Base-by-base conservation (phyloP, 2,888 invertebrate species). In the Mechanitis mazaeus region DNA sequence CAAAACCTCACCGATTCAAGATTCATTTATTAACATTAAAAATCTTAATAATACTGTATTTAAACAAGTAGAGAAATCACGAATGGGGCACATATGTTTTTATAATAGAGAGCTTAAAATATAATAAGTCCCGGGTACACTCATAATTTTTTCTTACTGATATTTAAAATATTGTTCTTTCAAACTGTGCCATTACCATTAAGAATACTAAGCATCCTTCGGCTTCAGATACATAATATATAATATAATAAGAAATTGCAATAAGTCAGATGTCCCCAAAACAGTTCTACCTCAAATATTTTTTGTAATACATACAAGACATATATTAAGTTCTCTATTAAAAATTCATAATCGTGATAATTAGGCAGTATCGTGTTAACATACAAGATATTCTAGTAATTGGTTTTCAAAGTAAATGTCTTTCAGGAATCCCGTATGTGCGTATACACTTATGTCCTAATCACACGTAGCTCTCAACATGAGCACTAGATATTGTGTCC, bases 321-420 rank as follows among this genome's bases (percentile, higher is more conserved):
- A 57, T 55, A 50, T 64, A 56, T 54, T 63, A 54, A 67, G 67
- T 64, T 66, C 67, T 66, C 69, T 68, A 68, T 71, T 64, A 65
- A 66, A 66, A 65, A 7, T 33, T 46, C n/a, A 56, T 56, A 47
- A 20, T 12, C 45, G 46, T 46, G 74, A 73, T 72, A 74, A 72
- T 76, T 80, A 85, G 88, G 88, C 88, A 89, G 88, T 87, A 83
- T 86, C 76, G 76, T 83, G 87, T 88, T 87, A 84, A 65, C 76
- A 81, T 75, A 84, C 81, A 83, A 75, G 70, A 74, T 81, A 82
- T 79, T 77, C 85, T 88, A 88, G 77, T 87, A 87, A 87, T 87
- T 86, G 86, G 82, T 73, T 73, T 68, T 68, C 67, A 50, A 31
- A 50, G 70, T 67, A 66, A 69, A 63, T 68, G 72, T 73, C 71